Evolutionary conservation across 2,888 invertebrate genomes (phyloP).

Genomic region (Rutpela maculata): DNA sequence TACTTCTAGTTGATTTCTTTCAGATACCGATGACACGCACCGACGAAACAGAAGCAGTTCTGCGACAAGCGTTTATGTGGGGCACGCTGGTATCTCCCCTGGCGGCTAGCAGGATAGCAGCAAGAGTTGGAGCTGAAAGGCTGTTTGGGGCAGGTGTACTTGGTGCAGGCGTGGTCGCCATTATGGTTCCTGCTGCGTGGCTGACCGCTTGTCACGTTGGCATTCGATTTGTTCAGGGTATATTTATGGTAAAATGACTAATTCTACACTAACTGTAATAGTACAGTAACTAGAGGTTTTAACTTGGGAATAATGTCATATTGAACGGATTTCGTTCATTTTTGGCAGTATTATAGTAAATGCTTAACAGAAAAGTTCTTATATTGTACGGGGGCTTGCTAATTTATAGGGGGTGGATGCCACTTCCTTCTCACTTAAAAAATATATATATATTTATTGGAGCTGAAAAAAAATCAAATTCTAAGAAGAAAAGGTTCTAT

Average conservation of each 20-base stretch:
- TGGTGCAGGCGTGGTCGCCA: slow-evolving; percentile 76
- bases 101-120: slow-evolving; percentile 77
- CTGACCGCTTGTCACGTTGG: slow-evolving; percentile 77
- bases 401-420: no score
- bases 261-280: no score
- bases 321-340: no score
- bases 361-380: no score
- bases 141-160: slow-evolving; percentile 76
- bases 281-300: no score
- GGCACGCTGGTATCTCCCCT: slow-evolving; percentile 77
- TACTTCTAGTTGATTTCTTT: slow-evolving; percentile 41
- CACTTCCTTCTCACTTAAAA: no score
- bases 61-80: slow-evolving; percentile 78
- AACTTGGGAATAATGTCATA: no score
- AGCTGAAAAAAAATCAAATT: no score
- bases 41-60: slow-evolving; percentile 76
- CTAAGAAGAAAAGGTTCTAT: no score
- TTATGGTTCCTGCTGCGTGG: slow-evolving; percentile 78
- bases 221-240: slow-evolving; percentile 76
- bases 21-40: slow-evolving; percentile 75
- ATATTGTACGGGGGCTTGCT: no score
- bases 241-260: slow-evolving; percentile 74
- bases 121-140: slow-evolving; percentile 76
- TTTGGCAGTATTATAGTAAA: no score
- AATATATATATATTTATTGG: no score